Base-by-base conservation (phyloP, 2,888 invertebrate genomes). In the Xestia ashworthii region DNA sequence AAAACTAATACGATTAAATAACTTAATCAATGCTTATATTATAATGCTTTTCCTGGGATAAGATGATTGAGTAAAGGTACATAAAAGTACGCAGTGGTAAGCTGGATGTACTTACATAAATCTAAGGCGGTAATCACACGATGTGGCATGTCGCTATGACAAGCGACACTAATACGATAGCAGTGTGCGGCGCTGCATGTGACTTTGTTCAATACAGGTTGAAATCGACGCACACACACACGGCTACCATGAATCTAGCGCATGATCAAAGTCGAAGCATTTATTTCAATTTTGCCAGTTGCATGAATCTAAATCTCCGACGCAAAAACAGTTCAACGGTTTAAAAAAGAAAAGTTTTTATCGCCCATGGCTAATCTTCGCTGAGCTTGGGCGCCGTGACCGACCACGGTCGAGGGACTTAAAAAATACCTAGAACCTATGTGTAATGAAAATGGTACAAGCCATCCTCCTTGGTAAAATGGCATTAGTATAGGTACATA, bases 131-230 rank as follows among this genome's bases (percentile, higher is more conserved):
- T 84, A 80, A 82, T 80, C 65, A 80, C 53, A 75, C 60, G 48
- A 80, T 62, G 68, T 79, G 58, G 19, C 64, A 64, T 38, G 74
- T 71, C 64, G 58, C 58, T 78, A 70, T 58, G 81, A 84, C 82
- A 80, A 65, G 82, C 82, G 71, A 75, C 41, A 48, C 74, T 84
- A 82, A 84, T 72, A 71, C 69, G 75, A 75, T 80, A 80, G 75
- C 55, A 48, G 38, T 62, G 71, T 69, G 83, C 32, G 19, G 25
- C 48, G 74, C 48, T 55, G 71, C 32, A 53, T 74, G 44, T 65
- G 44, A 53, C 84, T 80, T 80, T 38, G 55, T 66, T 68, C 32
- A 65, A 53, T 75, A 67, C 32, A 48, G 19, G 60, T 8, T 58
- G 25, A 12, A 55, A 25, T 14, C 58, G 3, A 5, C 5, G 12